Conservation (phyloP, 2,113 vertebrate species). For the Anoura caudifer region DNA sequence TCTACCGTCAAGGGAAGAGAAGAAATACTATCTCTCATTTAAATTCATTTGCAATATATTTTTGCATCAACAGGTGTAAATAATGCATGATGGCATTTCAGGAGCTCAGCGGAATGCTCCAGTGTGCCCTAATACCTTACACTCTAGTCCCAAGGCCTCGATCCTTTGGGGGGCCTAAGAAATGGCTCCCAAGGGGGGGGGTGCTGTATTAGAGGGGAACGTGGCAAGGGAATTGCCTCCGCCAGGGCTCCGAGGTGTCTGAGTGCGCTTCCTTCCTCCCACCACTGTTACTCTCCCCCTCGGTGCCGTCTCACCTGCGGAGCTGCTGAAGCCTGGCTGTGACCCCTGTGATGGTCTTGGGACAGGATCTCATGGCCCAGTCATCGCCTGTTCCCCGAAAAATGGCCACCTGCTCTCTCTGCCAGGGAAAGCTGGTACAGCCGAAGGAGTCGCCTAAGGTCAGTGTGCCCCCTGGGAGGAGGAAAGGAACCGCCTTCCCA, state of each 20-base stretch:
- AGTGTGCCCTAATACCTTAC: not conserved
- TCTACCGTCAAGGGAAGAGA: slow-evolving; percentile 31
- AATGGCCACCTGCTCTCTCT: not conserved
- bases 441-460: not conserved
- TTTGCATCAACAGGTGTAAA: slow-evolving; percentile 53
- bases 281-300: not conserved
- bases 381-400: not conserved
- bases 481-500: not conserved
- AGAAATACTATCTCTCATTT: slow-evolving; percentile 49
- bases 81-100: slow-evolving; percentile 37
- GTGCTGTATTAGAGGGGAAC: not conserved
- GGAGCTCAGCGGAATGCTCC: not conserved
- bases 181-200: not conserved
- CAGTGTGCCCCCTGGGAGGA: not conserved
- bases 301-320: not conserved
- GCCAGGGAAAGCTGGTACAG: not conserved
- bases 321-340: not conserved
- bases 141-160: not conserved
- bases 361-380: not conserved
- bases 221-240: not conserved
- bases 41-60: slow-evolving; percentile 49
- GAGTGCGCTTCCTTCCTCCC: not conserved
- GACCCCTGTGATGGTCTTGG: not conserved
- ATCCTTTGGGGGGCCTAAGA: not conserved
- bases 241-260: not conserved